These are phyloP conservation scores for Nymphalis polychloros DNA, from an alignment of 2,888 invertebrate species.

Conservation along the genomic window DNA sequence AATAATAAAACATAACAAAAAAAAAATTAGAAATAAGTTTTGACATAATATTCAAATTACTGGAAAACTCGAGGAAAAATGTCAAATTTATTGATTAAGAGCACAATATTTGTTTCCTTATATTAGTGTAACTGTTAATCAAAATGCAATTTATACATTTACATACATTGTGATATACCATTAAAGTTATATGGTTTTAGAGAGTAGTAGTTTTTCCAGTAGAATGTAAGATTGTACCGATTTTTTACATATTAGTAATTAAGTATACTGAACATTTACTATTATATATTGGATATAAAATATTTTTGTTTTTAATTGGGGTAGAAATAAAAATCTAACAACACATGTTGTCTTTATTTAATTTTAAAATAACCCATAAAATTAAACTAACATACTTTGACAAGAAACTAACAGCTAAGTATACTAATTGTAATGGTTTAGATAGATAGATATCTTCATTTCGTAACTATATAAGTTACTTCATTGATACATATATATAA, in stretches of 20 bases:
- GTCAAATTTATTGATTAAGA: no score
- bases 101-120: background rate
- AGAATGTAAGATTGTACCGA: background rate
- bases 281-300: background rate
- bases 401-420: constrained; percentile 2
- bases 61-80: background rate
- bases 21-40: no score
- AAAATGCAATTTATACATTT: no score
- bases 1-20: no score
- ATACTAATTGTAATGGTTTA: constrained; percentile 1
- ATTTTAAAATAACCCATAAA: constrained; percentile 2
- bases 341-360: background rate
- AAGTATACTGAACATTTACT: background rate
- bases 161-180: no score
- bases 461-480: background rate
- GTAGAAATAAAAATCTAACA: constrained; percentile 7
- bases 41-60: background rate
- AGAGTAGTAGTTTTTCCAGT: background rate
- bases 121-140: background rate
- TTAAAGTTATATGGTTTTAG: no score
- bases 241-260: background rate
- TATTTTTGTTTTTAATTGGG: background rate
- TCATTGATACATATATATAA: background rate
- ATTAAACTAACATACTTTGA: background rate
- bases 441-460: background rate